phyloP scores from a whole-genome alignment of 2,113 vertebrate species.

The Phrynocephalus versicolor region DNA sequence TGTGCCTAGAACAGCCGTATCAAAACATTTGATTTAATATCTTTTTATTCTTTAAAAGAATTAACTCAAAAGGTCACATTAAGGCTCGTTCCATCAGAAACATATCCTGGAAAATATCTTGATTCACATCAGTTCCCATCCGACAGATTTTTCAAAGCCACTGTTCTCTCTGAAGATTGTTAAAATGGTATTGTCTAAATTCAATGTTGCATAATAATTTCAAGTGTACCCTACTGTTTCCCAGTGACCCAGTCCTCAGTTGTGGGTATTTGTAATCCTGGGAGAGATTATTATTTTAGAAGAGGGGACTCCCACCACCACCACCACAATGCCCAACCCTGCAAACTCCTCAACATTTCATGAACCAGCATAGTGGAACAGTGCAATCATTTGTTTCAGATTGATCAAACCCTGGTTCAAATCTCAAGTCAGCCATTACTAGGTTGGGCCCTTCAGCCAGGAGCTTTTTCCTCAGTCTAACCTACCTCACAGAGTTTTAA shows the following conservation, averaged over 20 bases:
- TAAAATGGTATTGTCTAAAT: constrained; percentile 37
- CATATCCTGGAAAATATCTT: constrained; percentile 50
- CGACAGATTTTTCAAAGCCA: constrained; percentile 37
- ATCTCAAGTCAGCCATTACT: background rate
- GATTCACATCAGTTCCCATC: constrained; percentile 55
- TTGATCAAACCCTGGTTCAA: background rate
- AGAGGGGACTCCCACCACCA: background rate
- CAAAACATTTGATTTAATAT: constrained; percentile 61
- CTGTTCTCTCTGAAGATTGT: constrained; percentile 47
- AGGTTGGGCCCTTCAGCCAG: background rate
- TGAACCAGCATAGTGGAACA: background rate
- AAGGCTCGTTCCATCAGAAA: constrained; percentile 43
- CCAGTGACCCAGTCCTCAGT: constrained; percentile 12
- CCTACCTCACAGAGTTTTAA: background rate
- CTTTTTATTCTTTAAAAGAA: constrained; percentile 62
- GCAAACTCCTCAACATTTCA: background rate
- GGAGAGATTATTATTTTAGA: background rate
- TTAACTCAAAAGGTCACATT: constrained; percentile 59
- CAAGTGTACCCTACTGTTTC: constrained; percentile 14
- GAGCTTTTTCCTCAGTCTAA: background rate
- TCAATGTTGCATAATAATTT: constrained; percentile 32
- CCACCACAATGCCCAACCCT: too few relatives aligned
- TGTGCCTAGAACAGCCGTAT: constrained; percentile 38
- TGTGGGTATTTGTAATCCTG: constrained; percentile 20
- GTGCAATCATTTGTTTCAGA: background rate